Percentiles rank a stretch among this genome's conserved stretches.
Conservation (phyloP, 2,113 vertebrate species). For the Campylomormyrus numenius region DNA sequence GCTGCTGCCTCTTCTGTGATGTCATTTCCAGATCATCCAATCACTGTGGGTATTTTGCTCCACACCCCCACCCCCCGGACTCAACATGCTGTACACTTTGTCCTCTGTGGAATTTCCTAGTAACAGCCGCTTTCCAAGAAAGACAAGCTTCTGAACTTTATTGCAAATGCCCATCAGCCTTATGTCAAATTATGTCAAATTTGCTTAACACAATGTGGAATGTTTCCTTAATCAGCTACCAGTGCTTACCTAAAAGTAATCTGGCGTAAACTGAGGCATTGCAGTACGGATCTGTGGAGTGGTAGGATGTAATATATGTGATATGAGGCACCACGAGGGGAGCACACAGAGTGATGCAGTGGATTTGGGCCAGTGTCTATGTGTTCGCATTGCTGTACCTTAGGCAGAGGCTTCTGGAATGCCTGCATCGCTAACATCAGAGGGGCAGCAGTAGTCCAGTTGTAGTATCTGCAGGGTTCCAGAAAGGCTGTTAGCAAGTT, state of each 20-base stretch:
- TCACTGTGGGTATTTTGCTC: neutral
- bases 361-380: neutral
- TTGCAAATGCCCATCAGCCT: neutral
- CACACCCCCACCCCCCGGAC: neutral
- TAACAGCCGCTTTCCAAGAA: neutral
- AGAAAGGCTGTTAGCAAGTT: neutral
- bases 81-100: neutral
- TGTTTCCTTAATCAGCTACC: neutral
- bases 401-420: conserved; percentile 95
- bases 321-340: neutral
- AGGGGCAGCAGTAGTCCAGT: conserved; percentile 88
- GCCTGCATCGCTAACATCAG: conserved; percentile 89
- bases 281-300: neutral
- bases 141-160: neutral
- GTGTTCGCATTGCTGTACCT: conserved; percentile 60
- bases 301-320: neutral
- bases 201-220: neutral
- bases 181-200: neutral
- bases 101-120: neutral
- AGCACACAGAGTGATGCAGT: neutral
- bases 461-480: conserved; percentile 73
- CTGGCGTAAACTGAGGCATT: neutral
- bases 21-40: neutral
- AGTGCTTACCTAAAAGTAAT: neutral
- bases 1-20: neutral